Conservation (phyloP, 2,113 vertebrate species). For the Cephalopterus ornatus region DNA sequence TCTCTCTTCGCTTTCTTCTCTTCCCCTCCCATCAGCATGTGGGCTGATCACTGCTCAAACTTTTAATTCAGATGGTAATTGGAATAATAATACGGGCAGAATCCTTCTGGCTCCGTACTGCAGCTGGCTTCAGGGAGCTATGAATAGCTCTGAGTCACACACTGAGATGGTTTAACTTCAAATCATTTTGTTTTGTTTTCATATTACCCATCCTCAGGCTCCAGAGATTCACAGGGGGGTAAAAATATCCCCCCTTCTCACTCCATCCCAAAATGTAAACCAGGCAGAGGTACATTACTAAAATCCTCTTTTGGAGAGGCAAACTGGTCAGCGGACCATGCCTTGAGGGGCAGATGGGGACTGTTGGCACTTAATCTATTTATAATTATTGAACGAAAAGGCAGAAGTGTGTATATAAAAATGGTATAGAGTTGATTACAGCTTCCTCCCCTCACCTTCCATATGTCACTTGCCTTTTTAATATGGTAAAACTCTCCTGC, state of each 20-base stretch:
- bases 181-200: slow-evolving; percentile 68
- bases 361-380: slow-evolving; percentile 67
- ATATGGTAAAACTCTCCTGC: slow-evolving; percentile 43
- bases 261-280: slow-evolving; percentile 29
- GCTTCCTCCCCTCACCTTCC: slow-evolving; percentile 66
- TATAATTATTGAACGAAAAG: slow-evolving; percentile 69
- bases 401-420: slow-evolving; percentile 68
- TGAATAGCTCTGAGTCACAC: slow-evolving; percentile 85
- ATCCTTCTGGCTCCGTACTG: slow-evolving; percentile 81
- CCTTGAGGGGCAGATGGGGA: slow-evolving; percentile 62
- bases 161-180: slow-evolving; percentile 74
- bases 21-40: slow-evolving; percentile 72
- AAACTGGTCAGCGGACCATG: slow-evolving; percentile 34
- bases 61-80: slow-evolving; percentile 90
- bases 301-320: background rate
- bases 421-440: slow-evolving; percentile 61
- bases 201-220: slow-evolving; percentile 50
- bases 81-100: slow-evolving; percentile 86
- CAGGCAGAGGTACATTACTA: background rate
- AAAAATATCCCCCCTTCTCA: background rate
- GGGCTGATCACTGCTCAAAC: slow-evolving; percentile 82
- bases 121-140: slow-evolving; percentile 81
- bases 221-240: slow-evolving; percentile 2
- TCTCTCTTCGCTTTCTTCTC: slow-evolving; percentile 67
- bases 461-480: slow-evolving; percentile 66